These are phyloP conservation scores for Harlomillsia oculata DNA, from an alignment of 1,140 invertebrate species.

Conservation along the genomic window DNA sequence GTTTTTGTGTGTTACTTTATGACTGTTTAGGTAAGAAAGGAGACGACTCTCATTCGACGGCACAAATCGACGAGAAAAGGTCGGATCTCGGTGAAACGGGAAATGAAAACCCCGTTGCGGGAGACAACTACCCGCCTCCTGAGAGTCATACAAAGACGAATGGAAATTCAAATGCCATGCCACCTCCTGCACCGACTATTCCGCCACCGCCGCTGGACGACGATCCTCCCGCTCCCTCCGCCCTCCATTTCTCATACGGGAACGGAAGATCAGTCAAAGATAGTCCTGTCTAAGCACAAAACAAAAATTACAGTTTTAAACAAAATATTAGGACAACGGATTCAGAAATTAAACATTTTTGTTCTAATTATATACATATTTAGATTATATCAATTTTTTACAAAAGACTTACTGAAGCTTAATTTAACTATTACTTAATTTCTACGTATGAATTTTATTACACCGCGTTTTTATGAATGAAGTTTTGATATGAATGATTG, in stretches of 20 bases:
- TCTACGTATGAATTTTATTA: constrained; percentile 1
- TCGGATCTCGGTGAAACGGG: constrained; percentile 26
- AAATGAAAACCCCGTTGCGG: constrained; percentile 27
- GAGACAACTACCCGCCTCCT: constrained; percentile 16
- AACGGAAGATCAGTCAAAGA: constrained; percentile 34
- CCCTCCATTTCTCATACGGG: constrained; percentile 26
- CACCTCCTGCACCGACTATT: constrained; percentile 33
- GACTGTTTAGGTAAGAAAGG: constrained; percentile 14
- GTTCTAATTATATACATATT: no score
- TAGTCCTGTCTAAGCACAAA: constrained; percentile 32
- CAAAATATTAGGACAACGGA: neutral
- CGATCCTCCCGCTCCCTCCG: constrained; percentile 1
- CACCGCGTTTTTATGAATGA: no score
- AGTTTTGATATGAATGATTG: no score
- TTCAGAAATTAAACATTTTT: no score
- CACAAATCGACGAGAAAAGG: constrained; percentile 25
- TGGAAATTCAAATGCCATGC: constrained; percentile 23
- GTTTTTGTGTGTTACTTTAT: constrained; percentile 11
- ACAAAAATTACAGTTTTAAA: constrained; percentile 9
- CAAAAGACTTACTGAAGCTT: no score
- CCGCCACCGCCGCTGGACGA: constrained; percentile 34
- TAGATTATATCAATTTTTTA: no score
- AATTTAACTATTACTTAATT: neutral
- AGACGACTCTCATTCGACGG: constrained; percentile 33
- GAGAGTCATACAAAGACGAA: constrained; percentile 23